Conservation (phyloP, 2,888 invertebrate genomes). For the Drosophila colorata region DNA sequence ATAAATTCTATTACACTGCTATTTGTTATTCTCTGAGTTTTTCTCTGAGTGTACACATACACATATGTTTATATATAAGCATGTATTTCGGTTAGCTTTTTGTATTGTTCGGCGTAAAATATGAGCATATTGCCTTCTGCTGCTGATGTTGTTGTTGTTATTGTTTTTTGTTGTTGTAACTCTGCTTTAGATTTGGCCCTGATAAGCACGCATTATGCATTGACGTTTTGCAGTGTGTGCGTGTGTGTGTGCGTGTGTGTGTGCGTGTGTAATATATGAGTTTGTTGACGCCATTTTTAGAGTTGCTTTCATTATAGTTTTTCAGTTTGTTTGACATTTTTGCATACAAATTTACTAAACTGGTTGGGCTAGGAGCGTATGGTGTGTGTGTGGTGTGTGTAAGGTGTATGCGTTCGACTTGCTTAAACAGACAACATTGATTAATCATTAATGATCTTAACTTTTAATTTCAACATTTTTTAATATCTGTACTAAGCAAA, state of each 20-base stretch:
- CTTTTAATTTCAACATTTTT: background rate
- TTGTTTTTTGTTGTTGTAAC: constrained; percentile 21
- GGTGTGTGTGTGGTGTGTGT: background rate
- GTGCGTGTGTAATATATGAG: constrained; percentile 52
- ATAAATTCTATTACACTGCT: too few relatives aligned
- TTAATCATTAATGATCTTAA: constrained; percentile 10
- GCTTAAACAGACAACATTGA: constrained; percentile 32
- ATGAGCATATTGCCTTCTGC: constrained; percentile 37
- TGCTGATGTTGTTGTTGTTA: constrained; percentile 17
- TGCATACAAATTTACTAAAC: constrained; percentile 16
- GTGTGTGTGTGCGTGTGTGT: constrained; percentile 7
- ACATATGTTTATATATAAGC: constrained; percentile 18
- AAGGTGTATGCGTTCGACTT: constrained; percentile 6
- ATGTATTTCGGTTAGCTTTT: constrained; percentile 42
- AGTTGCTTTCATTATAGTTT: constrained; percentile 58
- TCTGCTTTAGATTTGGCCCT: constrained; percentile 53
- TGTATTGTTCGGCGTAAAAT: constrained; percentile 48
- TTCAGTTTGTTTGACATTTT: constrained; percentile 47
- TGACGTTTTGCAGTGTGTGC: constrained; percentile 17
- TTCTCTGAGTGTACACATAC: background rate
- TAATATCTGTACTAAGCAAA: too few relatives aligned
- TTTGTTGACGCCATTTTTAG: constrained; percentile 64
- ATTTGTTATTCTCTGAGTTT: background rate
- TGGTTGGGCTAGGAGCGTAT: background rate
- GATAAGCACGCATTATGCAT: constrained; percentile 74